A percentile compares a stretch with the other conserved stretches of the same genome.
These are phyloP conservation scores for Notechis scutatus DNA, from an alignment of 2,113 vertebrate species.

Conservation along the genomic window DNA sequence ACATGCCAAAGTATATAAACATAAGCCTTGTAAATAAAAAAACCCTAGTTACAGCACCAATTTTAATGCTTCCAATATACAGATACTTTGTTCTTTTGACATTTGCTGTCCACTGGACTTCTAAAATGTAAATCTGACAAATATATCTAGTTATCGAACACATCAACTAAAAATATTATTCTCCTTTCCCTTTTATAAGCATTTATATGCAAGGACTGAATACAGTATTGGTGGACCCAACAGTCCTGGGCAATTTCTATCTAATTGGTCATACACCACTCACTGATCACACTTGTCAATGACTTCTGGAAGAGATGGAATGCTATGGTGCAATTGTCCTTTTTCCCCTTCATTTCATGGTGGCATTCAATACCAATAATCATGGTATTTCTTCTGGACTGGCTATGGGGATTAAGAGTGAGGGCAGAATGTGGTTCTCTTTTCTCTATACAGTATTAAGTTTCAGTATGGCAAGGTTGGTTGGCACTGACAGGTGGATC, in stretches of 20 bases:
- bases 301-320: neutral
- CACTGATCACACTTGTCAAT: neutral
- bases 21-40: neutral
- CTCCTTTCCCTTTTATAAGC: neutral
- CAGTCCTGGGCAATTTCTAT: neutral
- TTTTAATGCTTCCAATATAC: neutral
- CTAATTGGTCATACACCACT: neutral
- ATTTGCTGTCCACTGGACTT: neutral
- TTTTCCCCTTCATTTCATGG: neutral
- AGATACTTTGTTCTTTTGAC: slow-evolving; percentile 9
- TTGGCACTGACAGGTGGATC: neutral
- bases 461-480: neutral
- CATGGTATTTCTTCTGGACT: neutral
- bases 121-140: neutral
- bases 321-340: neutral
- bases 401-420: neutral
- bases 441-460: neutral
- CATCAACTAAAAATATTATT: neutral
- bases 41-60: neutral
- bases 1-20: neutral
- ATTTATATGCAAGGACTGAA: slow-evolving; percentile 26
- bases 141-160: neutral
- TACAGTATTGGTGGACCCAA: neutral
- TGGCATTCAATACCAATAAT: neutral
- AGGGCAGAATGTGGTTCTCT: neutral